Conservation (phyloP, 2,113 vertebrate species). For the Rhinoderma darwinii region DNA sequence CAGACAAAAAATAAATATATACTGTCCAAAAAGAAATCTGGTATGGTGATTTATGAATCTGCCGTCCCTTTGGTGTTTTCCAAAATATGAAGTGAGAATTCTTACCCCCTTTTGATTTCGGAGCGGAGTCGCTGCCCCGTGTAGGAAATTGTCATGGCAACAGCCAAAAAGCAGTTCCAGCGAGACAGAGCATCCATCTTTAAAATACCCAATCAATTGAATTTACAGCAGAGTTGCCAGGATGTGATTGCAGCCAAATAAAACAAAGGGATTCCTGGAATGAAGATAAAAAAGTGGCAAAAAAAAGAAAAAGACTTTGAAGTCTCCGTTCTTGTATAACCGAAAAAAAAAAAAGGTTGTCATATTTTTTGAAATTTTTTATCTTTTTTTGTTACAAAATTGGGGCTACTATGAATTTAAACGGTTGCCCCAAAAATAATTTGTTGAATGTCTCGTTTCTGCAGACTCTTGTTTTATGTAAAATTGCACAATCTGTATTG, state of each 20-base stretch:
- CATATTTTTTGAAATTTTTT: too few species aligned
- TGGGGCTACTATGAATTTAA: neutral
- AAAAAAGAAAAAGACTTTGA: neutral
- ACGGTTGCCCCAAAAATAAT: neutral
- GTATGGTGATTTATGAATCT: neutral
- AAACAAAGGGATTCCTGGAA: conserved; percentile 48
- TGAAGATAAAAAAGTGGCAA: conserved; percentile 14
- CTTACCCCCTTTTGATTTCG: neutral
- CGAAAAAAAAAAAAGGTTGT: neutral
- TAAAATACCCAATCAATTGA: conserved; percentile 56
- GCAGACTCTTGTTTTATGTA: conserved; percentile 22
- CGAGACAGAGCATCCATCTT: conserved; percentile 42
- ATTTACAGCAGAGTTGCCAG: neutral
- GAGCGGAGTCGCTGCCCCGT: neutral
- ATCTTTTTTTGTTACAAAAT: neutral
- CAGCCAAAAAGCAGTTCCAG: neutral
- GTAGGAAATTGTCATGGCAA: conserved; percentile 28
- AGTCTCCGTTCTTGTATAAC: neutral
- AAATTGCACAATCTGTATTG: conserved; percentile 36
- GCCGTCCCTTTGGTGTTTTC: conserved; percentile 7
- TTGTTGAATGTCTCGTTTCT: too few species aligned
- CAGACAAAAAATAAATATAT: neutral
- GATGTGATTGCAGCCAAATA: conserved; percentile 31
- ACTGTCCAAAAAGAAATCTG: neutral
- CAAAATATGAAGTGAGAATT: conserved; percentile 36